A percentile compares a stretch with the other conserved stretches of the same genome.
Evolutionary conservation across 2,888 invertebrate genomes (phyloP).

Genomic region (Agonopterix arenella): DNA sequence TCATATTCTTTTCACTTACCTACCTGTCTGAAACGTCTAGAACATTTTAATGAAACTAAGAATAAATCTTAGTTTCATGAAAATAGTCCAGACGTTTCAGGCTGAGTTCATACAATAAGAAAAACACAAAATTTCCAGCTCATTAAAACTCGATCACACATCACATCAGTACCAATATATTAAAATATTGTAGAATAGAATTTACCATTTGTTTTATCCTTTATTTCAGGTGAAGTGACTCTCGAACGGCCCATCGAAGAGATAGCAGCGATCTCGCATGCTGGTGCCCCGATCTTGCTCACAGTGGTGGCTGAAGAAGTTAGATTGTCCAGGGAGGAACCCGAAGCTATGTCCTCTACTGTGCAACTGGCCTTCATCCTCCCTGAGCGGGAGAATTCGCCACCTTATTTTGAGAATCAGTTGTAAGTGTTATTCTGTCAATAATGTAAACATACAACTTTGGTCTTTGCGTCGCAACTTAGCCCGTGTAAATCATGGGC

Average conservation of each 20-base stretch:
- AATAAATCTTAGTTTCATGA: no score
- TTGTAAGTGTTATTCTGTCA: constrained; percentile 73
- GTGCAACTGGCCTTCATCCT: constrained; percentile 90
- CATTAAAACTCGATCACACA: no score
- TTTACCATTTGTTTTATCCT: background rate
- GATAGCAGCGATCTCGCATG: constrained; percentile 86
- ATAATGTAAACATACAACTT: no score
- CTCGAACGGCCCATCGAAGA: constrained; percentile 84
- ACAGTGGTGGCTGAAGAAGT: constrained; percentile 93
- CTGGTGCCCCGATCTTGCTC: constrained; percentile 89
- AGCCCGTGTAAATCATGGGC: no score
- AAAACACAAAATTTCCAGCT: no score
- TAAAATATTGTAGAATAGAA: background rate
- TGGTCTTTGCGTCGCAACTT: no score
- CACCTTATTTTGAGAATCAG: constrained; percentile 87
- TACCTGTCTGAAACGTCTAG: no score
- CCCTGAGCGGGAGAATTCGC: constrained; percentile 85
- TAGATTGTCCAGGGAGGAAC: constrained; percentile 82
- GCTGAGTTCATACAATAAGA: no score
- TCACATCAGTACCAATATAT: no score
- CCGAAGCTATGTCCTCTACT: constrained; percentile 87
- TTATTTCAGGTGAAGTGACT: constrained; percentile 59
- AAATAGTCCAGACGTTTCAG: no score
- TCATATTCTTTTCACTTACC: no score
- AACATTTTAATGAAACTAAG: no score